Conservation (phyloP, 53 echinoderm and acorn worm genomes). For the Echinometra lucunter region DNA sequence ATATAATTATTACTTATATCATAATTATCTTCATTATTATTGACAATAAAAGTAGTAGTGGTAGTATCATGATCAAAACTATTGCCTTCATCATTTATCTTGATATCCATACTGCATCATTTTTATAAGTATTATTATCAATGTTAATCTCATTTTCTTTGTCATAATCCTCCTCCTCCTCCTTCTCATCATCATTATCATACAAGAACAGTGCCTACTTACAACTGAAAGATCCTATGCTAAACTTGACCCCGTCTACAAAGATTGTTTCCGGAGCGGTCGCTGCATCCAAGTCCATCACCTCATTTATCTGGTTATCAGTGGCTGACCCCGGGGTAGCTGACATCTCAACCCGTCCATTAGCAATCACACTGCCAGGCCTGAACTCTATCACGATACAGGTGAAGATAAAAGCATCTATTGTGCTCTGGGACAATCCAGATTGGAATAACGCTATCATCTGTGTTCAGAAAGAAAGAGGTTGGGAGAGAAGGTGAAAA, state of each 20-base stretch:
- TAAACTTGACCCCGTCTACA: not conserved
- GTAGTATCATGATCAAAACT: no score
- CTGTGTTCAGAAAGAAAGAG: not conserved
- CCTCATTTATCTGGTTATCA: not conserved
- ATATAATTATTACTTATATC: no score
- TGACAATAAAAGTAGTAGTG: no score
- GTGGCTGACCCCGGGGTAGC: not conserved
- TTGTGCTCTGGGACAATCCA: not conserved
- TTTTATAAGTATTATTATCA: no score
- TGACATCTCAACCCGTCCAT: not conserved
- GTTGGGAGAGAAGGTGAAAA: no score
- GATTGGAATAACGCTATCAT: not conserved
- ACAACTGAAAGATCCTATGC: not conserved
- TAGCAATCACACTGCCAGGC: not conserved
- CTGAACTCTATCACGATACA: not conserved
- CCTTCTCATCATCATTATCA: no score
- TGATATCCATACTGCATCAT: no score
- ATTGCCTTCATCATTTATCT: no score
- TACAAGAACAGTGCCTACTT: no score
- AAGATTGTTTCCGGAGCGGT: not conserved
- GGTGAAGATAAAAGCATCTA: not conserved
- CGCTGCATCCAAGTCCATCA: not conserved
- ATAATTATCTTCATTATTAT: no score
- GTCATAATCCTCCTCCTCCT: no score
- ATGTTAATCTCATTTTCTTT: no score